Evolutionary conservation across 2,888 invertebrate genomes (phyloP), one percentile per base, ranked within the genome.

Genomic region (Nymphalis c-album): DNA sequence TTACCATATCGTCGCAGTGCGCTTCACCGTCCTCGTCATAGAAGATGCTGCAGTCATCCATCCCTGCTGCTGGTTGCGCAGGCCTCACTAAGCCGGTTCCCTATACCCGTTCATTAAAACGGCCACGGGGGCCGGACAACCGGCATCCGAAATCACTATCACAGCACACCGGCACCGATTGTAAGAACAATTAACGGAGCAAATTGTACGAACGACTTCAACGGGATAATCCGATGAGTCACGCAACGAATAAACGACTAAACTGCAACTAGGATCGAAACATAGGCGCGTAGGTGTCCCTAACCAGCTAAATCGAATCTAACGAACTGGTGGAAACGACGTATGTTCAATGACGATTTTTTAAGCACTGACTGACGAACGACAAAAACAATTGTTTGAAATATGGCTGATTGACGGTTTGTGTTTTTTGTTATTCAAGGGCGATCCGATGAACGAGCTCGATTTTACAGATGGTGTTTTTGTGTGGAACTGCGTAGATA

Each of bases 21-120:
- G 86, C 83, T 85, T 91, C 91, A 80, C 85, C 88, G 84, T 91
- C 92, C 88, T 92, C 92, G 91, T 93, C 92, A 91, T 92, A 92
- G 85, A 91, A 91, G 81, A 88, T 80, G 80, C 86, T 87, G 83
- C 91, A 89, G 87, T 91, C 92, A 86, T 92, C 92, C 93, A 93
- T 92, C 78, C 85, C 88, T 90, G 85, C 81, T 78, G 83, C 78
- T 82, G 79, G 77, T 74, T 73, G 78, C 76, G 78, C 82, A 78
- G 82, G 75, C 70, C 85, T 87, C 83, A 82, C 78, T 83, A 84
- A 80, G 81, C 84, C 78, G 83, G 83, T 80, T 80, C 78, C 78
- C 77, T 75, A 70, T 85, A 88, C 86, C 83, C 93, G 91, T 83
- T 91, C 93, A 87, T 93, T 90, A 82, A 93, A 88, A 75, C 79